phyloP scores from a whole-genome alignment of 2,888 invertebrate species.

The Pterobdella sp. region DNA sequence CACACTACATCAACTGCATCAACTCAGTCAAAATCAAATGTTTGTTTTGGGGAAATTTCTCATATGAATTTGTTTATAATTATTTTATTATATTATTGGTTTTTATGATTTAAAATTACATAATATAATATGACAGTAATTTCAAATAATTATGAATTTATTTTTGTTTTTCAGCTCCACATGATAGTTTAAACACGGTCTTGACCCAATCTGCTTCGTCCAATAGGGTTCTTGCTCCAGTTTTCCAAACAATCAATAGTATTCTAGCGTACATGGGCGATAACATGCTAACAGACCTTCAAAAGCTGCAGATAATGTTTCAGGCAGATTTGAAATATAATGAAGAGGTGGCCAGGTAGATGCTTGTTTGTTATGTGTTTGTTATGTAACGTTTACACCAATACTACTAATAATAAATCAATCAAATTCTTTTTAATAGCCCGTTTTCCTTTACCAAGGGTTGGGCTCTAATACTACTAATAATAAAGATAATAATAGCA shows the following conservation, averaged over 20 bases:
- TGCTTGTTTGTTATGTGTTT: not conserved
- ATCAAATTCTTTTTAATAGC: too few species aligned
- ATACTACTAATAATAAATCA: too few species aligned
- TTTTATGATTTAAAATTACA: not conserved
- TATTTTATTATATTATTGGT: conserved; percentile 2
- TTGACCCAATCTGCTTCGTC: conserved; percentile 6
- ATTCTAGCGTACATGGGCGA: not conserved
- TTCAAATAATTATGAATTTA: not conserved
- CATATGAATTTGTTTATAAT: not conserved
- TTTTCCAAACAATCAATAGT: not conserved
- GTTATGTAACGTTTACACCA: too few species aligned
- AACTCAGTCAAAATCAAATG: not conserved
- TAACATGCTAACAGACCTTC: not conserved
- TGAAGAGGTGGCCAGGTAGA: conserved; percentile 3
- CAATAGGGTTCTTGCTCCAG: conserved; percentile 1
- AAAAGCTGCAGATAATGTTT: conserved; percentile 11
- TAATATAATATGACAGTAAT: too few species aligned
- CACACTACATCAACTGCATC: not conserved
- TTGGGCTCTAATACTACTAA: too few species aligned
- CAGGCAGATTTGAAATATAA: conserved; percentile 8
- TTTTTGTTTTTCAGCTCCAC: not conserved
- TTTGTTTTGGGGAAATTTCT: not conserved
- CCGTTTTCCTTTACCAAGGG: too few species aligned
- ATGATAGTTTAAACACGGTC: not conserved
- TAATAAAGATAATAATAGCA: too few species aligned